Evolutionary conservation across 2,888 invertebrate species (phyloP).

Genomic region (Drosophila austrosaltans): DNA sequence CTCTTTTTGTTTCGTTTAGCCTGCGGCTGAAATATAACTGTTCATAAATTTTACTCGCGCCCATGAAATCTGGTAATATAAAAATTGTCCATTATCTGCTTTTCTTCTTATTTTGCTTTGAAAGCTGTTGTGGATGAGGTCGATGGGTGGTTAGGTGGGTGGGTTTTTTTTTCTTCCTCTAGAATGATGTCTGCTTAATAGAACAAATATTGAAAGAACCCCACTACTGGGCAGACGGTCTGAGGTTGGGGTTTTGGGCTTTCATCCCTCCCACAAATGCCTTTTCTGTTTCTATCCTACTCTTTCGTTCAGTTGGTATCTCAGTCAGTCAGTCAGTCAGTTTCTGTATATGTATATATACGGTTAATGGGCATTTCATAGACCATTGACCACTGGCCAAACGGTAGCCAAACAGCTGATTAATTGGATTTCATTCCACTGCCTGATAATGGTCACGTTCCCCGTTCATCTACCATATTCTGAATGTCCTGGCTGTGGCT

Average conservation of each 20-base stretch:
- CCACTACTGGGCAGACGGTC: slow-evolving; percentile 21
- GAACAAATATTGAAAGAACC: slow-evolving; percentile 73
- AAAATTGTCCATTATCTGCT: slow-evolving; percentile 63
- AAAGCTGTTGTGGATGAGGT: neutral
- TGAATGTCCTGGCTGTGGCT: slow-evolving; percentile 2
- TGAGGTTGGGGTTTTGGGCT: neutral
- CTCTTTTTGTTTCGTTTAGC: slow-evolving; percentile 31
- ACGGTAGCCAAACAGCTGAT: slow-evolving; percentile 61
- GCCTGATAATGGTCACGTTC: slow-evolving; percentile 15
- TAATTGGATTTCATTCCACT: slow-evolving; percentile 65
- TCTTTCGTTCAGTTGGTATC: neutral
- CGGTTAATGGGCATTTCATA: slow-evolving; percentile 75
- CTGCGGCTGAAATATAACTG: slow-evolving; percentile 64
- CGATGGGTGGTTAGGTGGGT: no score
- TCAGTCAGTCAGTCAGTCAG: neutral
- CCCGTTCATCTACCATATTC: slow-evolving; percentile 29
- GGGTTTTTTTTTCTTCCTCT: neutral
- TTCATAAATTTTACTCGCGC: slow-evolving; percentile 67
- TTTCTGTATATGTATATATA: slow-evolving; percentile 16
- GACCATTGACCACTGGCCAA: slow-evolving; percentile 70
- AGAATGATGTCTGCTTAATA: slow-evolving; percentile 58
- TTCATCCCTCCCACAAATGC: slow-evolving; percentile 5
- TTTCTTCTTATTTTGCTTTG: slow-evolving; percentile 31
- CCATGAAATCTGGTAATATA: slow-evolving; percentile 61
- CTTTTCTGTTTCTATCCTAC: neutral